Conservation (phyloP, 2,797 vertebrate species). For the Sandelia bainsii region DNA sequence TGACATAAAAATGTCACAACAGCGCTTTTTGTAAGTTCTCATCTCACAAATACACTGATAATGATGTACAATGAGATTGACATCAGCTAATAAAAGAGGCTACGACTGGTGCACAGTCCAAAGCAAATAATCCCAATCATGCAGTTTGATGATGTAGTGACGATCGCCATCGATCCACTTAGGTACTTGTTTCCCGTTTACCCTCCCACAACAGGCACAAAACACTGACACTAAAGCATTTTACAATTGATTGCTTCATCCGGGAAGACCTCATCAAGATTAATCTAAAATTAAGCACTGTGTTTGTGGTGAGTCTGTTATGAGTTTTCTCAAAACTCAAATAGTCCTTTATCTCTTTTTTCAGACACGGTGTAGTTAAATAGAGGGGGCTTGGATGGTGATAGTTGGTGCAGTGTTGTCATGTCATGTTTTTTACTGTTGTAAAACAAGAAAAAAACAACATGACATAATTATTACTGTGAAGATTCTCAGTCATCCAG, state of each 20-base stretch:
- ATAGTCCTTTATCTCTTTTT: background rate
- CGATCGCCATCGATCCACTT: conserved; percentile 62
- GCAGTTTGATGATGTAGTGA: conserved; percentile 53
- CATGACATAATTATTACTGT: too few relatives aligned
- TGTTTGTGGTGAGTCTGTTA: conserved; percentile 21
- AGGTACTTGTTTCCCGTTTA: conserved; percentile 43
- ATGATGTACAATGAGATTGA: conserved; percentile 25
- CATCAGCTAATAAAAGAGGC: conserved; percentile 37
- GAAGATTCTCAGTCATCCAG: too few relatives aligned
- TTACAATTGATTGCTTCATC: conserved; percentile 57
- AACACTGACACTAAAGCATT: conserved; percentile 33
- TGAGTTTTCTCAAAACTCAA: conserved; percentile 15
- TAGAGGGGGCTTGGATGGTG: background rate
- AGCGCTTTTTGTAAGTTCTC: conserved; percentile 2
- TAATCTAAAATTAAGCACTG: conserved; percentile 45
- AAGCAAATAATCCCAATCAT: conserved; percentile 53
- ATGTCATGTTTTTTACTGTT: background rate
- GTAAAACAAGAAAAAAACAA: too few relatives aligned
- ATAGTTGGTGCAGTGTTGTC: background rate
- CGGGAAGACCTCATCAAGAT: conserved; percentile 45
- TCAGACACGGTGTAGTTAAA: background rate
- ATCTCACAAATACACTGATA: conserved; percentile 19
- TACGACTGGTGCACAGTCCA: conserved; percentile 29
- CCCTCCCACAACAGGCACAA: conserved; percentile 34
- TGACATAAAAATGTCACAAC: background rate